Base-by-base conservation (phyloP, 2,888 invertebrate species). In the Sialis lutaria region DNA sequence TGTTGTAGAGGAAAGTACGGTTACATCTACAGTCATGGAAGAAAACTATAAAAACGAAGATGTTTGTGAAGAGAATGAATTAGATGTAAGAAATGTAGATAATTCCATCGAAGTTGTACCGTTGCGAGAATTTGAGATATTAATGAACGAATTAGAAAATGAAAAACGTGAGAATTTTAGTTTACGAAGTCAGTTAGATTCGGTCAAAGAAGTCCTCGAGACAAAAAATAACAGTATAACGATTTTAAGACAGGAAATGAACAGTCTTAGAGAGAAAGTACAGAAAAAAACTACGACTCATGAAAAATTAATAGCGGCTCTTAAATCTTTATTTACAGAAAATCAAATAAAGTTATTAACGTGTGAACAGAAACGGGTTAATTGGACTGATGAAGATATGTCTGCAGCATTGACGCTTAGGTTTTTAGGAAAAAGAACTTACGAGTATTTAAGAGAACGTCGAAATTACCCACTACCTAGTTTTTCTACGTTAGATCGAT, bases 341-440 rank as follows among this genome's bases (percentile, higher is more conserved):
- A 42, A 42, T 42, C 42, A 42, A 42, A 42, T 42, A 30, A 42
- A 42, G n/a, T 31, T 42, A 31, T 42, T 42, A 31, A 42, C 42
- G 6, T 31, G 42, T 22, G 31, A 42, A 42, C 30, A 22, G n/a
- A 42, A 42, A 22, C 22, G 42, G 22, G 42, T 42, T 22, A 42
- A 42, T 13, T 42, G 42, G 42, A 22, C 42, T 1, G 42, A 42
- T 31, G 42, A 42, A 6, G 42, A 42, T 31, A 42, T 42, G 42
- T 12, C 30, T 1, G 42, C 42, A 8, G 42, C 42, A 31, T n/a
- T 42, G 30, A 42, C 42, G 4, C 30, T 42, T 8, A 7, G 42
- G 6, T 42, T 31, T 42, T 30, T 42, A 13, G 42, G 42, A 7
- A 42, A 42, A 31, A 42, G 42, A 22, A 42, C 42, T 10, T 42